A percentile compares a stretch with the other conserved stretches of the same genome.
Conservation (phyloP, 1,140 invertebrate genomes). For the Drosophila mojavensis region DNA sequence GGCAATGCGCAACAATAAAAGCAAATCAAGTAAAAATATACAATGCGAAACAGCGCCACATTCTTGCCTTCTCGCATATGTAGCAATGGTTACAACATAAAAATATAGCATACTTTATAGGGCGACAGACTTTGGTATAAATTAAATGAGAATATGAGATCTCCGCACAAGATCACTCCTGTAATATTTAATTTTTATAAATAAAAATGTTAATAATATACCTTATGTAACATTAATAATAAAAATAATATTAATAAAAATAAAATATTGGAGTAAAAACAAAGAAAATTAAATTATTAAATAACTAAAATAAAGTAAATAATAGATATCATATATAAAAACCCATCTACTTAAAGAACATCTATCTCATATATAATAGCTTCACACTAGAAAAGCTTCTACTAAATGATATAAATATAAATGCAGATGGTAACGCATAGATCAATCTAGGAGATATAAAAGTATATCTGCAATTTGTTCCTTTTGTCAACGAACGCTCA, state of each 20-base stretch:
- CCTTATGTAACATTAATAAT: too few relatives aligned
- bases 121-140: constrained; percentile 25
- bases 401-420: constrained; percentile 2
- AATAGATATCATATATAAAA: too few relatives aligned
- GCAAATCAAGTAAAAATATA: constrained; percentile 32
- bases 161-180: too few relatives aligned
- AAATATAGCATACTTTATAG: constrained; percentile 37
- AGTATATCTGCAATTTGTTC: constrained; percentile 43
- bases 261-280: too few relatives aligned
- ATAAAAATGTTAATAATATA: too few relatives aligned
- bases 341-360: too few relatives aligned
- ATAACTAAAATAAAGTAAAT: too few relatives aligned
- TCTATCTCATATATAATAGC: too few relatives aligned
- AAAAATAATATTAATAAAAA: too few relatives aligned
- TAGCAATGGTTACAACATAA: not conserved
- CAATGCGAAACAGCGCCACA: not conserved
- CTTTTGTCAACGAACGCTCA: constrained; percentile 41
- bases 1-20: constrained; percentile 18
- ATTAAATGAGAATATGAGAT: not conserved
- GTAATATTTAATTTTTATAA: too few relatives aligned
- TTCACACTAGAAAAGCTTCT: too few relatives aligned
- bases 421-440: constrained; percentile 11
- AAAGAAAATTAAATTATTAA: too few relatives aligned
- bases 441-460: constrained; percentile 37
- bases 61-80: not conserved